Evolutionary conservation across 2,113 vertebrate genomes (phyloP).

Genomic region (Ctenomys sociabilis): DNA sequence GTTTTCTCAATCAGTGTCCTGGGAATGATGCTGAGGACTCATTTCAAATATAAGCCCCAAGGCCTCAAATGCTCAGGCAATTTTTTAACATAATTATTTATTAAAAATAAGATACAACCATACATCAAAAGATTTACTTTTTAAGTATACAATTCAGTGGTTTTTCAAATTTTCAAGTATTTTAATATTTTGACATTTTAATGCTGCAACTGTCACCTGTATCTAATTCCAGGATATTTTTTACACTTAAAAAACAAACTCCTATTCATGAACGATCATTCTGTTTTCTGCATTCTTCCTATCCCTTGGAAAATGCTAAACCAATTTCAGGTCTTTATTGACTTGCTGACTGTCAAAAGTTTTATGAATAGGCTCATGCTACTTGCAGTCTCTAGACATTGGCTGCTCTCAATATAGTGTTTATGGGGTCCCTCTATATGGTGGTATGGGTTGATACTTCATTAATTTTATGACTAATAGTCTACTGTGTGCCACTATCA

Average conservation of each 20-base stretch:
- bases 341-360: neutral
- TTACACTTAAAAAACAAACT: neutral
- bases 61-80: neutral
- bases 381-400: neutral
- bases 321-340: neutral
- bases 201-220: neutral
- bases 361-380: neutral
- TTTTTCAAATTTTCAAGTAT: neutral
- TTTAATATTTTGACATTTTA: neutral
- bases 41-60: slow-evolving; percentile 20
- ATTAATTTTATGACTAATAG: neutral
- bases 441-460: neutral
- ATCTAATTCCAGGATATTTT: neutral
- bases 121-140: neutral
- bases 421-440: neutral
- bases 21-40: neutral
- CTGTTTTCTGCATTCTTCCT: neutral
- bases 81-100: neutral
- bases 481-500: neutral
- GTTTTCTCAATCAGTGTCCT: neutral
- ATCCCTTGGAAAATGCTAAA: neutral
- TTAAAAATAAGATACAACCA: neutral
- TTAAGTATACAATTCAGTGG: neutral
- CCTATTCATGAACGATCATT: neutral
- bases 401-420: neutral